Evolutionary conservation across 2,888 invertebrate genomes (phyloP).

Genomic region (Hymenopus coronatus): DNA sequence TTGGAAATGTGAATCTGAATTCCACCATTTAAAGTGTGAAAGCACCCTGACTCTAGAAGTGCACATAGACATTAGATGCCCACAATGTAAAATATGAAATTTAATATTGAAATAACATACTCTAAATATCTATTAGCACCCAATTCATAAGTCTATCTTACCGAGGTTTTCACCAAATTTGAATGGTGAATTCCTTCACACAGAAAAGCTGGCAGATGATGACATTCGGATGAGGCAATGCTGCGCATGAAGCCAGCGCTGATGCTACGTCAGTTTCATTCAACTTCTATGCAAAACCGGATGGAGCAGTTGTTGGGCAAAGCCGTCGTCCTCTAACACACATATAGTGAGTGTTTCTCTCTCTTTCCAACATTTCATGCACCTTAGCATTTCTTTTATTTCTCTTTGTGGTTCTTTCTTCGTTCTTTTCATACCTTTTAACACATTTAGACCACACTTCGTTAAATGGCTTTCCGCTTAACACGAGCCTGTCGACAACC

Average conservation of each 20-base stretch:
- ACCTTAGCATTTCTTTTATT: neutral
- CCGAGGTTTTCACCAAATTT: no score
- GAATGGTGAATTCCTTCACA: no score
- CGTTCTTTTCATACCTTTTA: neutral
- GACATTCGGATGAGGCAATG: neutral
- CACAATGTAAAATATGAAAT: no score
- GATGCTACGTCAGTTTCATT: neutral
- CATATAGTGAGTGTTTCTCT: neutral
- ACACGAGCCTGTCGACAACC: neutral
- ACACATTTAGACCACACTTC: slow-evolving; percentile 10
- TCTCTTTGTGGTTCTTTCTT: neutral
- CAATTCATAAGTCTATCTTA: no score
- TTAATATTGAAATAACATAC: no score
- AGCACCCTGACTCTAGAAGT: no score
- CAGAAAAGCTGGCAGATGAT: neutral
- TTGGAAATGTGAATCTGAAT: no score
- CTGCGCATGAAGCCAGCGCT: neutral
- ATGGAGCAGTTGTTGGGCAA: neutral
- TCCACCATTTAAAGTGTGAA: no score
- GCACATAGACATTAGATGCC: no score
- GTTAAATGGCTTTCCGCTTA: slow-evolving; percentile 1
- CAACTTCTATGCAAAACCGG: neutral
- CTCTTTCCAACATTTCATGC: neutral
- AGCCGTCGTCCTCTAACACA: no score
- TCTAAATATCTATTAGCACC: no score